A percentile compares a stretch with the other conserved stretches of the same genome.
Conservation (phyloP, 2,113 vertebrate genomes). For the Erythrolamprus reginae region DNA sequence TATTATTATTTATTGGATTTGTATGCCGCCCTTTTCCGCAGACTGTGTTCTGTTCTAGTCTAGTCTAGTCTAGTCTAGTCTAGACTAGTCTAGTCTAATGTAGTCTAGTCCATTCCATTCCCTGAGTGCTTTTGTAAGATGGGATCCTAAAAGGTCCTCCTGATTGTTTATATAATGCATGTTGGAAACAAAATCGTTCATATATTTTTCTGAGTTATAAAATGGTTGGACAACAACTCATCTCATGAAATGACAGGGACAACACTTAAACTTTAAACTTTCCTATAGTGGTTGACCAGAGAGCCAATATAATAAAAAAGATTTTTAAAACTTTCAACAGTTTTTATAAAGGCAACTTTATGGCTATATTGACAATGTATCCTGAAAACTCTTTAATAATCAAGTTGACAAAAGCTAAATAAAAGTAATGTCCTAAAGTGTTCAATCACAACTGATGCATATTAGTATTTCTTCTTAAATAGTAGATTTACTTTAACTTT, state of each 20-base stretch:
- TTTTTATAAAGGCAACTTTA: not conserved
- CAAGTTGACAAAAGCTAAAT: not conserved
- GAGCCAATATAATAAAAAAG: not conserved
- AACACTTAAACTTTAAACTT: not conserved
- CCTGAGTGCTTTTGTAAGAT: not conserved
- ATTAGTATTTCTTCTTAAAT: not conserved
- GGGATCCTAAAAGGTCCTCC: not conserved
- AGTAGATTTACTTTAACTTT: not conserved
- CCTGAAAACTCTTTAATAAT: not conserved
- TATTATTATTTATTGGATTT: no score
- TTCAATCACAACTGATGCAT: not conserved
- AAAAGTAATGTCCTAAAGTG: not conserved
- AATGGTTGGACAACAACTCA: not conserved
- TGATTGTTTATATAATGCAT: not conserved
- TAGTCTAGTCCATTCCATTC: no score
- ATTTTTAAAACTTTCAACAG: not conserved
- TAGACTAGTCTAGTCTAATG: no score
- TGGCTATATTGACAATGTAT: not conserved
- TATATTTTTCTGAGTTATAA: not conserved
- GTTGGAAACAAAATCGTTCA: not conserved
- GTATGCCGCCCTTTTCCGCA: no score
- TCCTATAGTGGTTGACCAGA: not conserved
- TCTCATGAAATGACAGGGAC: not conserved
- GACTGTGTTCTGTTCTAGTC: no score
- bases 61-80: no score